Evolutionary conservation across 2,888 invertebrate genomes (phyloP), one percentile per base, ranked within the genome.

Genomic region (Phytoseiulus persimilis): DNA sequence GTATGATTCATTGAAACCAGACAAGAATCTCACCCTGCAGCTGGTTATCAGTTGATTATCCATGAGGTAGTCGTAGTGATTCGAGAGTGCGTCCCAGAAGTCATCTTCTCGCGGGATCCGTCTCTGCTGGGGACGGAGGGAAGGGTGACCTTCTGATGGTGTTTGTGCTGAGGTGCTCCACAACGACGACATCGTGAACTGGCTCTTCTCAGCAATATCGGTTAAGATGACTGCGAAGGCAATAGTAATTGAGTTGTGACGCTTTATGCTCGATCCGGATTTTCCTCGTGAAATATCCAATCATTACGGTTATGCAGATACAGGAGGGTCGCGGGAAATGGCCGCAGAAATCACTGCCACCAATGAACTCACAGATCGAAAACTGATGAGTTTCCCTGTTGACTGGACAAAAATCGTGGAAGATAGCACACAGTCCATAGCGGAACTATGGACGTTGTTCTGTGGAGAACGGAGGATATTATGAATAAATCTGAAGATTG

Each of bases 31-130:
- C 93, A 95, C 95, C 93, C 95, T 95, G 94, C 97, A 97, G 91
- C 95, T 95, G 92, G 97, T 96, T 91, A 98, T 95, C 91, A 98
- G 95, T 93, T 97, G 96, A 92, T 96, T 96, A 93, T 97, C 97
- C 97, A 98, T 97, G 92, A 98, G 96, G 93, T 96, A 98, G 93
- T 97, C 96, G 93, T 97, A 97, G 93, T 96, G 96, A 90, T 96
- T 95, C 93, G 96, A 96, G 92, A 97, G 95, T 90, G 96, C 95
- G 91, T 96, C 96, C 97, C 97, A 97, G 92, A 97, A 96, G 92
- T 97, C 97, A 91, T 93, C 92, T 93, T 28, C 28, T 65, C 28
- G 14, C 18, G 65, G 65, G 2, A 65, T 65, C 65, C 65, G 65
- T 28, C 65, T 65, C 65, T 65, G 65, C 18, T 65, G 65, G 2